Evolutionary conservation across 2,888 invertebrate genomes (phyloP), one percentile per base, ranked within the genome.

Genomic region (Napeogenes sylphis): DNA sequence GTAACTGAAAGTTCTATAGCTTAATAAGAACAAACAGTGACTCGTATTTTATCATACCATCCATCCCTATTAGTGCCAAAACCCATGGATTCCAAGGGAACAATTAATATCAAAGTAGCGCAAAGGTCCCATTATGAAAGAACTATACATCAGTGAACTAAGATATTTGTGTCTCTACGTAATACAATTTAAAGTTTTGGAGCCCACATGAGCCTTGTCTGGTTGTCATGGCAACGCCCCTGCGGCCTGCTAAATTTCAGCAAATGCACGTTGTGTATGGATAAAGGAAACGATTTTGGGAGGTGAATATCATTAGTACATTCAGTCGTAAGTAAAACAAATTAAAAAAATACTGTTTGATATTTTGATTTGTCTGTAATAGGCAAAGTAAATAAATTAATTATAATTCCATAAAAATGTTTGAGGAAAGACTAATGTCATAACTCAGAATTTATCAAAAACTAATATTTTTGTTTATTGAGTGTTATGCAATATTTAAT

Each of bases 141-240:
- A 80, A 77, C 80, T 78, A 80, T 80, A 77, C 74, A 67, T 65
- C 75, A 73, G 70, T 73, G 73, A 75, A 75, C 72, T 74, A 76
- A 83, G 80, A 82, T 81, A 84, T 85, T 82, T 83, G 78, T 80
- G 80, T 83, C 82, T 74, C 77, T 75, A 79, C 80, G 82, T 85
- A 89, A 89, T 87, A 84, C 87, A 89, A 89, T 90, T 90, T 89
- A 90, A 90, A 90, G 87, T 88, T 87, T 85, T 81, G 78, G 78
- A 83, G 81, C 84, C 84, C 89, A 89, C 86, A 88, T 87, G 87
- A 87, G 87, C 83, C 85, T 86, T 76, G 81, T 78, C 82, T 80
- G 75, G 89, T 90, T 80, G 78, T 80, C 77, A 89, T 87, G 69
- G 90, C 80, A 90, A 90, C 90, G 73, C 90, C 90, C 90, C 70